Percentiles rank a stretch among this genome's conserved stretches.
Evolutionary conservation across 2,888 invertebrate species (phyloP).

Genomic region (Pristionchus japonicus): DNA sequence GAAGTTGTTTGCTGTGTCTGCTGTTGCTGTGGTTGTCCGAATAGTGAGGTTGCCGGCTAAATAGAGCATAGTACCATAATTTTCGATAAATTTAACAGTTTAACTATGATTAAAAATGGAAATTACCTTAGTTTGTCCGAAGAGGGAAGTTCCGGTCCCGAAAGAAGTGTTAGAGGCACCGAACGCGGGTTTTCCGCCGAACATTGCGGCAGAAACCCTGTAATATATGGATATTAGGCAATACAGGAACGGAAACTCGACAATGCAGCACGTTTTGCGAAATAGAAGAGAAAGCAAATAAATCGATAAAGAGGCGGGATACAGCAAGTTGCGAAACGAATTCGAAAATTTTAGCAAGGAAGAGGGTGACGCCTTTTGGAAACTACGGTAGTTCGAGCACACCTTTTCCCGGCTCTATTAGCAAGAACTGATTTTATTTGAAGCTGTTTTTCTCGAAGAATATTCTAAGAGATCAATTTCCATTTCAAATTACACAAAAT

Average conservation of each 20-base stretch:
- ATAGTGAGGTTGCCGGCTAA: slow-evolving; percentile 27
- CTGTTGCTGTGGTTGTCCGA: slow-evolving; percentile 52
- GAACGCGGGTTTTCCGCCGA: slow-evolving; percentile 41
- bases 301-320: neutral
- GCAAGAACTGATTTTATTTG: neutral
- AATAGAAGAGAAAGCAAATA: neutral
- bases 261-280: neutral
- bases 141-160: slow-evolving; percentile 46
- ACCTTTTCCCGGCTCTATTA: neutral
- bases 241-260: neutral
- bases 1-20: slow-evolving; percentile 47
- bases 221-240: neutral
- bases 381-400: neutral
- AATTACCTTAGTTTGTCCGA: slow-evolving; percentile 48
- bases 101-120: neutral
- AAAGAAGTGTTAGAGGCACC: slow-evolving; percentile 24
- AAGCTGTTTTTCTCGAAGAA: neutral
- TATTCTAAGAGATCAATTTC: neutral
- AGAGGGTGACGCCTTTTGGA: neutral
- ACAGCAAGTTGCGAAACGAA: neutral
- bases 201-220: slow-evolving; percentile 29
- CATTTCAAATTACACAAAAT: neutral
- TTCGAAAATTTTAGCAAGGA: neutral
- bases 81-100: neutral
- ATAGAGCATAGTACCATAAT: neutral